These are phyloP conservation scores for Drosophila borealis DNA, from an alignment of 2,888 invertebrate genomes.

Conservation along the genomic window DNA sequence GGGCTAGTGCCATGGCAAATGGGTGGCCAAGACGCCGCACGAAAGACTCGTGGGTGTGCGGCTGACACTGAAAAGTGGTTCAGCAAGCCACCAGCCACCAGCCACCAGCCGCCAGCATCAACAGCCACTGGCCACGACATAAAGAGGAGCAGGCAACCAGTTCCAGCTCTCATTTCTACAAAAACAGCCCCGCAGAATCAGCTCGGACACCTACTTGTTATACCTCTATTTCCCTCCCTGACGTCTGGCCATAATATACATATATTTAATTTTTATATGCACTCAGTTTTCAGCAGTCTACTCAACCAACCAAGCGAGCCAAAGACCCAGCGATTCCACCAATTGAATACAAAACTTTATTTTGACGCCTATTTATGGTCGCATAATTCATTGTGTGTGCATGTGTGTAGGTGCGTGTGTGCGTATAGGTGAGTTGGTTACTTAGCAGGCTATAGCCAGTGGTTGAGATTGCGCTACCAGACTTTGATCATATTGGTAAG, in stretches of 20 bases:
- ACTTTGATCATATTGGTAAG: conserved; percentile 3
- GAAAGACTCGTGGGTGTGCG: conserved; percentile 59
- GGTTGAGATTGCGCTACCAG: conserved; percentile 12
- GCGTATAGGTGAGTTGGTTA: conserved; percentile 5
- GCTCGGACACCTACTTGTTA: conserved; percentile 55
- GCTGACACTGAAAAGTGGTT: conserved; percentile 69
- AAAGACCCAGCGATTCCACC: conserved; percentile 18
- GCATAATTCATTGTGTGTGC: conserved; percentile 19
- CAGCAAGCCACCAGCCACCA: conserved; percentile 26
- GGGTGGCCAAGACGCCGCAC: conserved; percentile 30
- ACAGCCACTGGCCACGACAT: conserved; percentile 1
- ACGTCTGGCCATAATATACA: conserved; percentile 38
- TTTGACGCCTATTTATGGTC: conserved; percentile 57
- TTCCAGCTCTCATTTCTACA: conserved; percentile 41
- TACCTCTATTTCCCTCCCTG: conserved; percentile 8
- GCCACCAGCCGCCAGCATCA: conserved; percentile 2
- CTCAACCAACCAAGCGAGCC: conserved; percentile 2
- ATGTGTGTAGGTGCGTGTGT: conserved; percentile 3
- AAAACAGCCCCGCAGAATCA: conserved; percentile 5
- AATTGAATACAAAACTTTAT: conserved; percentile 53
- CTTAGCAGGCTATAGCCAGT: conserved; percentile 12
- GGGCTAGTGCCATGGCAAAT: conserved; percentile 32
- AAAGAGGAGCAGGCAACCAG: conserved; percentile 33
- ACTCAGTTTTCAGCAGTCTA: conserved; percentile 23
- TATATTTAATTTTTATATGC: conserved; percentile 40